A percentile compares a stretch with the other conserved stretches of the same genome.
Evolutionary conservation across 2,888 invertebrate species (phyloP).

Genomic region (Pyrgus malvae): DNA sequence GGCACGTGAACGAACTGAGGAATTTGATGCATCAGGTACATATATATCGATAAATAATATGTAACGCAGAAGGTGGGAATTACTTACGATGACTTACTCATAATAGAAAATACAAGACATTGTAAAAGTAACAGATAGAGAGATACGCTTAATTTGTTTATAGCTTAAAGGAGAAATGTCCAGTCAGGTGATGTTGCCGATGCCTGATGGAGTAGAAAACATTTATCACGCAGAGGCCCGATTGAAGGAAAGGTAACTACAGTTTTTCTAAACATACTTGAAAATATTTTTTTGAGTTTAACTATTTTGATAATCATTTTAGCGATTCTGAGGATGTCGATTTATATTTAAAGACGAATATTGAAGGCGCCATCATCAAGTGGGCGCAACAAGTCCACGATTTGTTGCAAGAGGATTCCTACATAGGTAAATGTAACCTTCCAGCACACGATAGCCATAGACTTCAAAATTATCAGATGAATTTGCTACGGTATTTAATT

Average conservation of each 20-base stretch:
- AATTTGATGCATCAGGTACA: conserved; percentile 86
- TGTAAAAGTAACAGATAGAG: too few species aligned
- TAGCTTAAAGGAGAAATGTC: conserved; percentile 90
- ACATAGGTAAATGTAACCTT: conserved; percentile 68
- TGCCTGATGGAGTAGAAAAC: conserved; percentile 89
- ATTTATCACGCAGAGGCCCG: conserved; percentile 84
- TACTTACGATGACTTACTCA: too few species aligned
- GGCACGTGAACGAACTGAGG: conserved; percentile 85
- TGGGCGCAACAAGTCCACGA: conserved; percentile 92
- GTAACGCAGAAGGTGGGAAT: too few species aligned
- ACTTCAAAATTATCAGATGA: too few species aligned
- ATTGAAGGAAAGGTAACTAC: conserved; percentile 59
- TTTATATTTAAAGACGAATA: conserved; percentile 87
- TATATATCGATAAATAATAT: not conserved
- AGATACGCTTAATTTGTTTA: too few species aligned
- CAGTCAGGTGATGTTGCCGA: conserved; percentile 92
- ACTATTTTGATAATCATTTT: conserved; percentile 7
- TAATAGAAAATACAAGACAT: too few species aligned
- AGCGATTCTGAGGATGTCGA: conserved; percentile 83
- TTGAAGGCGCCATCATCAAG: conserved; percentile 93
- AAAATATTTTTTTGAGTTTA: too few species aligned
- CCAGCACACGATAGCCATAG: too few species aligned
- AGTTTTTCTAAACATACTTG: not conserved
- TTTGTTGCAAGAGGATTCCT: conserved; percentile 88
- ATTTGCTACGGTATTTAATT: too few species aligned